Evolutionary conservation across 2,113 vertebrate species (phyloP).

Genomic region (Glaucidium brasilianum): DNA sequence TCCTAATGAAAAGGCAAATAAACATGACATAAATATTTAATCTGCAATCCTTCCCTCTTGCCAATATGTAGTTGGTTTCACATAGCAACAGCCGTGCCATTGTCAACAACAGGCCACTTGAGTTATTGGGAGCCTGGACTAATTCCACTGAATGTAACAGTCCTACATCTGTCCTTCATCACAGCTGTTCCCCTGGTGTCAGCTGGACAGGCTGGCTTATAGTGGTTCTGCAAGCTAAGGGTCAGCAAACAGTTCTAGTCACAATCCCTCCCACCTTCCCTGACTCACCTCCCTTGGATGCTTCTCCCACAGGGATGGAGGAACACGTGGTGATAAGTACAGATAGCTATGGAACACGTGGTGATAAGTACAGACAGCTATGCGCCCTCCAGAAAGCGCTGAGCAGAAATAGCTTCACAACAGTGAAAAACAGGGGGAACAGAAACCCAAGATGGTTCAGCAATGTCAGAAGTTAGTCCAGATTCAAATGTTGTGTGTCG

Average conservation of each 20-base stretch:
- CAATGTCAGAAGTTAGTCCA: neutral
- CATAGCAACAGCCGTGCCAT: neutral
- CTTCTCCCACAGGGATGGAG: neutral
- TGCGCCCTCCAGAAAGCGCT: neutral
- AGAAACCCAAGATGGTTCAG: neutral
- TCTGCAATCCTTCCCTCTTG: neutral
- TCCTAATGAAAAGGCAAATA: conserved; percentile 19
- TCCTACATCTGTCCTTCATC: neutral
- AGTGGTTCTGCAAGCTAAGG: neutral
- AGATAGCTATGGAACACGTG: neutral
- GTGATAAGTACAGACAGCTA: no score
- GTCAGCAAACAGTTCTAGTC: neutral
- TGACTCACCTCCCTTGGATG: neutral
- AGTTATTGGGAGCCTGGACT: neutral
- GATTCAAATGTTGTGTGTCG: neutral
- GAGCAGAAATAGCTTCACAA: neutral
- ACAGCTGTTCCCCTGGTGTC: neutral
- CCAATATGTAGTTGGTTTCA: neutral
- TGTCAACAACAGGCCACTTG: neutral
- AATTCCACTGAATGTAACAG: neutral
- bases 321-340: neutral
- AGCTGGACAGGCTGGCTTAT: neutral
- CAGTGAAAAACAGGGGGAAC: neutral
- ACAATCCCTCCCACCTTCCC: neutral
- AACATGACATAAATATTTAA: conserved; percentile 11